phyloP scores from a whole-genome alignment of 2,888 invertebrate species.

The Amaurobius ferox region DNA sequence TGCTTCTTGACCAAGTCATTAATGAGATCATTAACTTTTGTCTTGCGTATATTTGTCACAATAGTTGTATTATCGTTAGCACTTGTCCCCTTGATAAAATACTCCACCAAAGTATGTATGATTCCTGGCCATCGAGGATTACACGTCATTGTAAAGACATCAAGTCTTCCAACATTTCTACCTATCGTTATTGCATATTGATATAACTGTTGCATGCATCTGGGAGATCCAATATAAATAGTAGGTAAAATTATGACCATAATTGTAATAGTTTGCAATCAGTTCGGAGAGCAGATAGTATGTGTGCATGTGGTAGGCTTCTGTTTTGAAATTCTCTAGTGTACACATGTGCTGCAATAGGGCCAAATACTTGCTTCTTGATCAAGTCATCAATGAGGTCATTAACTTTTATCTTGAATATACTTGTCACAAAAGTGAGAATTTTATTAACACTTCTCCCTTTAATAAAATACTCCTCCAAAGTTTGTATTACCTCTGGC shows the following conservation, averaged over 20 bases:
- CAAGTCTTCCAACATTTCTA: too few species aligned
- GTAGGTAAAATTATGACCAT: too few species aligned
- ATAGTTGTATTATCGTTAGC: neutral
- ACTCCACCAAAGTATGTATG: too few species aligned
- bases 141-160: too few species aligned
- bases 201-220: too few species aligned
- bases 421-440: neutral
- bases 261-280: neutral
- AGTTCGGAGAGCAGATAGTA: neutral
- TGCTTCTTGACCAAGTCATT: neutral
- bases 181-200: too few species aligned
- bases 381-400: too few species aligned
- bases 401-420: slow-evolving; percentile 3
- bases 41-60: neutral
- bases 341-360: slow-evolving; percentile 9
- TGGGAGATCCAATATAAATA: too few species aligned
- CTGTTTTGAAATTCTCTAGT: slow-evolving; percentile 19
- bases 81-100: neutral
- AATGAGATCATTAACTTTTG: too few species aligned
- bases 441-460: neutral
- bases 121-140: too few species aligned
- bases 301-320: slow-evolving; percentile 2
- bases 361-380: slow-evolving; percentile 1
- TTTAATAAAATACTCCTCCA: too few species aligned
- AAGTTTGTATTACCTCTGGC: neutral